Conservation (phyloP, 1,140 invertebrate species). For the Phymorhynchus buccinoides region DNA sequence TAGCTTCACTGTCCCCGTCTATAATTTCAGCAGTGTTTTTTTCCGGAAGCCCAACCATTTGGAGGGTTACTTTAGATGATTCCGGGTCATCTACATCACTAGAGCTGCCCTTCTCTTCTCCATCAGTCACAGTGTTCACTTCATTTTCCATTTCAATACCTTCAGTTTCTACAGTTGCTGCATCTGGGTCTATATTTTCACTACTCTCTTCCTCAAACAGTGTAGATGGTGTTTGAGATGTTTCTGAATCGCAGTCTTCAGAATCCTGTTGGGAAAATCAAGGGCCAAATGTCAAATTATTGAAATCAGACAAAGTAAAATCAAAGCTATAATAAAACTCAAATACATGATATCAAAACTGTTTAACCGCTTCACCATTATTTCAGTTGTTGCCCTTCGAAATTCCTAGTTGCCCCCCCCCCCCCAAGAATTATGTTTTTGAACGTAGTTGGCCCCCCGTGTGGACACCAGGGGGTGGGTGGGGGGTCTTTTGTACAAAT, state of each 20-base stretch:
- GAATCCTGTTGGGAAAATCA: background rate
- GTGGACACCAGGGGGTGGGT: too few relatives aligned
- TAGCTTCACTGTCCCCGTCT: background rate
- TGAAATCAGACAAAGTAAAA: background rate
- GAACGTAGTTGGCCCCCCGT: too few relatives aligned
- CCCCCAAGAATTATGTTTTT: too few relatives aligned
- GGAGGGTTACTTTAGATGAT: background rate
- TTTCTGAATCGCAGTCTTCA: background rate
- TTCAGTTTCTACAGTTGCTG: background rate
- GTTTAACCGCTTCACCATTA: background rate
- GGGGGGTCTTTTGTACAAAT: too few relatives aligned
- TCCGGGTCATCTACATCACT: background rate
- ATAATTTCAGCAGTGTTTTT: background rate
- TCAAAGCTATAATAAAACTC: background rate
- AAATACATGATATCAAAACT: background rate
- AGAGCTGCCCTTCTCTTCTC: too few relatives aligned
- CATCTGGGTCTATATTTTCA: background rate
- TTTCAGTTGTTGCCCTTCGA: too few relatives aligned
- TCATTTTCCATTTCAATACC: background rate
- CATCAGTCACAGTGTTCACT: background rate
- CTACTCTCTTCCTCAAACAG: background rate
- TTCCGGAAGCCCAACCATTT: background rate
- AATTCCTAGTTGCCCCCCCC: too few relatives aligned
- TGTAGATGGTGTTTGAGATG: background rate
- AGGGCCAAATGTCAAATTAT: background rate